Evolutionary conservation across 2,113 vertebrate genomes (phyloP).

Genomic region (Lamprologus callipterus): DNA sequence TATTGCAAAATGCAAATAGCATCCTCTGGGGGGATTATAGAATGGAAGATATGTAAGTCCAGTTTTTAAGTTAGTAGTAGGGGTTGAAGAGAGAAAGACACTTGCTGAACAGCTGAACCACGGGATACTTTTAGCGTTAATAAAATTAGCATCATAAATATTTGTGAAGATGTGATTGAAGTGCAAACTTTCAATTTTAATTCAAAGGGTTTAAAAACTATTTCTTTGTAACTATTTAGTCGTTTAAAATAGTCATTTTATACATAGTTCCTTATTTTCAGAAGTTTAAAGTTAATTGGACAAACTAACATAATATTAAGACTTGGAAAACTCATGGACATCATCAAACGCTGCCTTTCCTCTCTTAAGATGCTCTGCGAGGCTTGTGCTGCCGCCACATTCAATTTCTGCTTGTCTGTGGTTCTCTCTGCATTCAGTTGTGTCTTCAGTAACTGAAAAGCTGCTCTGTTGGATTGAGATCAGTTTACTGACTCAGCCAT

Average conservation of each 20-base stretch:
- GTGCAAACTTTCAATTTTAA: not conserved
- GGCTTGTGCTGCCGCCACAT: not conserved
- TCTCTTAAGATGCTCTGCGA: not conserved
- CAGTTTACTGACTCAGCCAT: not conserved
- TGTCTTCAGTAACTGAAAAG: not conserved
- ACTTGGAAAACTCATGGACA: not conserved
- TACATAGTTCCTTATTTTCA: not conserved
- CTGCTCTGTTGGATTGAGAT: not conserved
- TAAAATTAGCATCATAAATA: not conserved
- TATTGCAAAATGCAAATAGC: not conserved
- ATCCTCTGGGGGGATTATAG: not conserved
- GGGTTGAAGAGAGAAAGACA: not conserved
- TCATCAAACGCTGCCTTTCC: accelerated
- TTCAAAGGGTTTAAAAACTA: not conserved
- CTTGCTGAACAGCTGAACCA: not conserved
- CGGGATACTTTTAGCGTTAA: accelerated
- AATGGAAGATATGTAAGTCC: not conserved
- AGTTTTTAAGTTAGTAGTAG: not conserved
- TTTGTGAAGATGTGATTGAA: not conserved
- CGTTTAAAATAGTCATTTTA: not conserved
- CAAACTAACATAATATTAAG: not conserved
- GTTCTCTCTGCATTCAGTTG: not conserved
- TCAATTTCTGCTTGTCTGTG: not conserved
- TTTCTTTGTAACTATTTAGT: not conserved
- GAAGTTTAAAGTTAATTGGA: not conserved